phyloP scores from a whole-genome alignment of 2,797 vertebrate species.

The Artibeus jamaicensis region DNA sequence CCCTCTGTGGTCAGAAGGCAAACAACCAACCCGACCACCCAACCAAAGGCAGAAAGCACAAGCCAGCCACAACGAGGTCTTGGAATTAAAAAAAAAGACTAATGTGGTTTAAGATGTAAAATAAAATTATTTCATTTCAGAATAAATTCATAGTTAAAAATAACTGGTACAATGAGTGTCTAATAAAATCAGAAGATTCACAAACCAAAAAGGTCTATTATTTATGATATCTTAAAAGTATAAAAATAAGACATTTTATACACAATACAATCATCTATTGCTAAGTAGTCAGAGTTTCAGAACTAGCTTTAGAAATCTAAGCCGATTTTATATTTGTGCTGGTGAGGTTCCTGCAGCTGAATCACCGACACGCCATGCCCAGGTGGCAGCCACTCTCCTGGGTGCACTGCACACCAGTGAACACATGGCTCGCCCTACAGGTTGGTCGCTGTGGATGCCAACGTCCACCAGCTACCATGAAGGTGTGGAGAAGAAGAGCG shows the following conservation, averaged over 20 bases:
- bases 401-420: background rate
- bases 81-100: background rate
- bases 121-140: constrained; percentile 15
- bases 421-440: background rate
- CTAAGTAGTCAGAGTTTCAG: background rate
- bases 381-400: rapidly evolving
- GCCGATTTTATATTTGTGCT: background rate
- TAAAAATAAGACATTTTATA: background rate
- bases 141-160: constrained; percentile 21
- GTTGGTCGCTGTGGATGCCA: background rate
- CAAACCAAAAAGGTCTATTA: background rate
- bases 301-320: background rate
- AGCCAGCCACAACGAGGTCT: background rate
- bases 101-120: constrained; percentile 2
- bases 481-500: background rate
- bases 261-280: background rate
- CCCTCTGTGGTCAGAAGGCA: background rate
- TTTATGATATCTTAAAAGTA: background rate
- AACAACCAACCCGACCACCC: background rate
- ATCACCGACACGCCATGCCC: background rate
- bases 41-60: background rate
- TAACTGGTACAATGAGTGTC: background rate
- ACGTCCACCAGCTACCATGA: background rate
- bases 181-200: constrained; percentile 20
- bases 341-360: background rate